phyloP scores from a whole-genome alignment of 2,888 invertebrate genomes.

The Napeogenes sylphis region DNA sequence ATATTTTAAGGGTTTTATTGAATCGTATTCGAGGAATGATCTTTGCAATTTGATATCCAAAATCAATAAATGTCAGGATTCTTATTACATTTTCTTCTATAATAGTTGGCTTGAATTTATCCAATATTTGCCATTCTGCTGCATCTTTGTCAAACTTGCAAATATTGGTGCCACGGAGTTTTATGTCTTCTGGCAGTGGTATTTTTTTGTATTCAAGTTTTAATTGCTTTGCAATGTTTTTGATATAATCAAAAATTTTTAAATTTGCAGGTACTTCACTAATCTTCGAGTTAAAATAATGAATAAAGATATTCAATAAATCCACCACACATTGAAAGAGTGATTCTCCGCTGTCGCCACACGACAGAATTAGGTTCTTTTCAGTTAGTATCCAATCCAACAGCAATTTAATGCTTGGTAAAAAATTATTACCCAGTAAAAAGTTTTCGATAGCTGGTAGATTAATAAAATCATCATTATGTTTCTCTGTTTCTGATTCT shows the following conservation, averaged over 20 bases:
- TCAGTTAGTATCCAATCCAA: conserved; percentile 91
- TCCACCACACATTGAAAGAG: conserved; percentile 88
- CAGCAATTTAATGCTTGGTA: conserved; percentile 85
- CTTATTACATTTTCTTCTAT: conserved; percentile 86
- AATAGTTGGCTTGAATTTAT: conserved; percentile 72
- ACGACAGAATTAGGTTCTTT: conserved; percentile 86
- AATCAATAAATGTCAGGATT: conserved; percentile 86
- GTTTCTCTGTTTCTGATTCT: conserved; percentile 9
- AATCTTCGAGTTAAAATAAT: conserved; percentile 74
- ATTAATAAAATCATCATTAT: conserved; percentile 62
- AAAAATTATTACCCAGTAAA: conserved; percentile 77
- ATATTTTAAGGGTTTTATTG: conserved; percentile 74
- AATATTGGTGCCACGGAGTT: conserved; percentile 83
- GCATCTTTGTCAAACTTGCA: conserved; percentile 82
- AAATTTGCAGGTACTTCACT: conserved; percentile 39
- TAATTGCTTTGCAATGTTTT: conserved; percentile 64
- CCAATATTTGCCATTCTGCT: conserved; percentile 83
- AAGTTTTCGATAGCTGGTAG: conserved; percentile 76
- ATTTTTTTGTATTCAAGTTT: conserved; percentile 80
- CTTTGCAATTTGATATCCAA: conserved; percentile 84
- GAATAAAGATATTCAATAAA: conserved; percentile 87
- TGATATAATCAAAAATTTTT: conserved; percentile 54
- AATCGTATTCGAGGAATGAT: conserved; percentile 82
- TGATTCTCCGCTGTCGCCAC: conserved; percentile 87
- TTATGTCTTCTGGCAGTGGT: conserved; percentile 86